Base-by-base conservation (phyloP, 2,113 vertebrate genomes). In the Stercorarius parasiticus region DNA sequence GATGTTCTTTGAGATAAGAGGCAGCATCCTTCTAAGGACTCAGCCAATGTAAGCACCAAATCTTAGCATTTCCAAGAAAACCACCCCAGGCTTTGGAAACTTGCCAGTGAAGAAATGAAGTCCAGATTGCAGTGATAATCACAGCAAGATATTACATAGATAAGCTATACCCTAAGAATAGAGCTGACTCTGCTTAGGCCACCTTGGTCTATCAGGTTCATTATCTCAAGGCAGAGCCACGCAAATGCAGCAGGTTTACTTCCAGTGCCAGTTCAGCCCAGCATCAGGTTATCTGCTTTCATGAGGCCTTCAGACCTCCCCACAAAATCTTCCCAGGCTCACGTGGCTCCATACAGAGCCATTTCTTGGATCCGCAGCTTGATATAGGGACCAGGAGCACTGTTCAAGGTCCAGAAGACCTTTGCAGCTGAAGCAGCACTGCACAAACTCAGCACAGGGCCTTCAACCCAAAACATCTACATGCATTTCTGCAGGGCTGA, bases 341-440 rank as follows among this genome's bases (percentile, higher is more conserved):
- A 32, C 3, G 34, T 58, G 26, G 17, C 25, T 82, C 61, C 26
- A 18, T 14, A 13, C 5, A 38, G 55, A 79, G 17, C 22, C 30
- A 25, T 76, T 62, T 67, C 47, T 65, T 86, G 61, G 40, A 64
- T 14, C 30, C 67, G 8, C 10, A 67, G 10, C 32, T 58, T 3
- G 0, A 1, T 10, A 5, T 1, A 21, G 18, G 15, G 23, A 8
- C 26, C 45, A 71, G 45, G 20, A 80, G 9, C 36, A 6, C 6
- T 52, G 17, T 50, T 30, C 34, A 73, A 72, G 19, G 23, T 59
- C 43, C 23, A 73, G 52, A 42, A 72, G 50, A 52, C 16, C 11
- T 71, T 30, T 19, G 64, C 42, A 71, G 36, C 13, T 71, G 64
- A 70, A 82, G 38, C 27, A 45, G 32, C 27, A 25, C 22, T 17